These are phyloP conservation scores for Xestia sexstrigata DNA, from an alignment of 2,888 invertebrate species.

Conservation along the genomic window DNA sequence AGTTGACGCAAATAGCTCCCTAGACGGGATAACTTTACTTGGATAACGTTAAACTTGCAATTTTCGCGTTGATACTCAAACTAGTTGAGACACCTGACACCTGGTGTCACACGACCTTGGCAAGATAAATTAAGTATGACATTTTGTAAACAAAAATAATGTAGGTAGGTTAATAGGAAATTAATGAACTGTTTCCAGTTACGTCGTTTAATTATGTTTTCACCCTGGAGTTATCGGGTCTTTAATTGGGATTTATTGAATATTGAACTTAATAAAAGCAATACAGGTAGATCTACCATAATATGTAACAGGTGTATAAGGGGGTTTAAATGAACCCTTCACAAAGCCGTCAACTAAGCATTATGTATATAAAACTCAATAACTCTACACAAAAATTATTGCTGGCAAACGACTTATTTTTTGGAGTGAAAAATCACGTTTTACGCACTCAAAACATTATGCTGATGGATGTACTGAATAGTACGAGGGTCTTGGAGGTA, in stretches of 20 bases:
- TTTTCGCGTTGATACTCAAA: slow-evolving; percentile 44
- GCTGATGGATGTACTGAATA: no score
- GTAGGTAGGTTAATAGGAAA: slow-evolving; percentile 11
- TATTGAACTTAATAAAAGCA: neutral
- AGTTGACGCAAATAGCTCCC: slow-evolving; percentile 67
- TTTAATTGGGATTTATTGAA: slow-evolving; percentile 8
- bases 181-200: slow-evolving; percentile 9
- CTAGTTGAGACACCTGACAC: slow-evolving; percentile 37
- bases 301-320: no score
- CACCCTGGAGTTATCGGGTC: neutral
- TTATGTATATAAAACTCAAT: no score
- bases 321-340: no score
- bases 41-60: slow-evolving; percentile 51
- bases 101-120: slow-evolving; percentile 25
- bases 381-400: no score
- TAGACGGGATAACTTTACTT: slow-evolving; percentile 55
- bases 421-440: no score
- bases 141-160: slow-evolving; percentile 14
- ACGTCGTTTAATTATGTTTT: slow-evolving; percentile 17
- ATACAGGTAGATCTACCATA: neutral
- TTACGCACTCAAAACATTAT: no score
- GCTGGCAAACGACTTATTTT: no score
- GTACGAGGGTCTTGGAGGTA: no score
- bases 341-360: no score
- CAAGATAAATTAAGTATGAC: slow-evolving; percentile 3